These are phyloP conservation scores for Heliconius hortense DNA, from an alignment of 2,888 invertebrate genomes.

Conservation along the genomic window DNA sequence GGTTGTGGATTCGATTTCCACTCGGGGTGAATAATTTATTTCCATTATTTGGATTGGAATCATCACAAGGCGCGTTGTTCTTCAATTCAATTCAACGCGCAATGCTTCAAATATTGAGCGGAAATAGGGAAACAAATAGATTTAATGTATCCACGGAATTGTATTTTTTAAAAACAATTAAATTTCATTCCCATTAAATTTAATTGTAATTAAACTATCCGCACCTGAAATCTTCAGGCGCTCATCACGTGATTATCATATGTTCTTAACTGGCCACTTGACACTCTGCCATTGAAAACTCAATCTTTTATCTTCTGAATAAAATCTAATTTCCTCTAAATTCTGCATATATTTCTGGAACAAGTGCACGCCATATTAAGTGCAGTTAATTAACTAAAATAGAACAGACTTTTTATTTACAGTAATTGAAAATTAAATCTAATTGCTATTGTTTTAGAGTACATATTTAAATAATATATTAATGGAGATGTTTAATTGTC, in stretches of 20 bases:
- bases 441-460: conserved; percentile 22
- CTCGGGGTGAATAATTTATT: too few relatives aligned
- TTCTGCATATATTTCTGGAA: conserved; percentile 43
- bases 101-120: too few relatives aligned
- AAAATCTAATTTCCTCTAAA: conserved; percentile 25
- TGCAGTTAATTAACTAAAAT: conserved; percentile 49
- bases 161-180: too few relatives aligned
- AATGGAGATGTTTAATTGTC: conserved; percentile 36
- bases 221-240: conserved; percentile 28
- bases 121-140: background rate
- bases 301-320: background rate
- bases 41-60: too few relatives aligned
- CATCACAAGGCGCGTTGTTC: too few relatives aligned
- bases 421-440: conserved; percentile 30
- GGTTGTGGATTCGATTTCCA: too few relatives aligned
- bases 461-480: conserved; percentile 13
- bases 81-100: too few relatives aligned
- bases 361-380: conserved; percentile 49
- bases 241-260: conserved; percentile 41
- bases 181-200: background rate
- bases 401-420: conserved; percentile 41
- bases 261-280: conserved; percentile 44
- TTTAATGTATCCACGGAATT: too few relatives aligned
- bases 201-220: background rate
- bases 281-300: conserved; percentile 28